phyloP scores from a whole-genome alignment of 30 jellyfish, hydroid and myxozoan species.

The Aurelia sp. region DNA sequence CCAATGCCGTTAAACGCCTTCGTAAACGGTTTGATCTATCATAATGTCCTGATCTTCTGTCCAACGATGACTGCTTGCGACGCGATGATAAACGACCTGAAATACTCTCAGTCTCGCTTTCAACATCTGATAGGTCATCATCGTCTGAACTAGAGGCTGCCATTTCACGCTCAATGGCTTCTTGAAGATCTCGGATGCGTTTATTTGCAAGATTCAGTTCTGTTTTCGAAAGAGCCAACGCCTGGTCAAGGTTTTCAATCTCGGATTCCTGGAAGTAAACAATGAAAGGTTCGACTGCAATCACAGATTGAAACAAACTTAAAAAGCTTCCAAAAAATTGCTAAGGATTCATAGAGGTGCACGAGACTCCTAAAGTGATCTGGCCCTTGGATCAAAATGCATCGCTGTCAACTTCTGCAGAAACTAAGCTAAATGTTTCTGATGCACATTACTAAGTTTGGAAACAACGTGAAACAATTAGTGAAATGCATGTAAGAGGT shows the following conservation, averaged over 20 bases:
- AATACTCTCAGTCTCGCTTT: slow-evolving; percentile 61
- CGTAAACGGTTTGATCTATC: slow-evolving; percentile 71
- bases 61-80: slow-evolving; percentile 39
- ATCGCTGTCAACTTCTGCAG: too few species aligned
- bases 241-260: slow-evolving; percentile 78
- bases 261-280: slow-evolving; percentile 78
- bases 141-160: slow-evolving; percentile 85
- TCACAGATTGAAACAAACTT: too few species aligned
- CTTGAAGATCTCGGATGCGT: slow-evolving; percentile 94
- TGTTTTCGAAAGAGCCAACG: slow-evolving; percentile 68
- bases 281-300: neutral
- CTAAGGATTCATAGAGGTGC: too few species aligned
- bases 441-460: too few species aligned
- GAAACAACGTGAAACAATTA: too few species aligned
- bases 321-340: too few species aligned
- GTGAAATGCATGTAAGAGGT: too few species aligned
- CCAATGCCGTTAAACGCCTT: slow-evolving; percentile 76
- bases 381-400: too few species aligned
- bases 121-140: slow-evolving; percentile 66
- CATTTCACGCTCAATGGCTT: slow-evolving; percentile 91
- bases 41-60: slow-evolving; percentile 69
- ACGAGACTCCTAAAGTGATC: too few species aligned
- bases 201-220: slow-evolving; percentile 86
- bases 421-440: too few species aligned
- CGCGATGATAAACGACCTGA: slow-evolving; percentile 66